These are phyloP conservation scores for Coregonus sp. DNA, from an alignment of 2,797 vertebrate genomes.

Conservation along the genomic window DNA sequence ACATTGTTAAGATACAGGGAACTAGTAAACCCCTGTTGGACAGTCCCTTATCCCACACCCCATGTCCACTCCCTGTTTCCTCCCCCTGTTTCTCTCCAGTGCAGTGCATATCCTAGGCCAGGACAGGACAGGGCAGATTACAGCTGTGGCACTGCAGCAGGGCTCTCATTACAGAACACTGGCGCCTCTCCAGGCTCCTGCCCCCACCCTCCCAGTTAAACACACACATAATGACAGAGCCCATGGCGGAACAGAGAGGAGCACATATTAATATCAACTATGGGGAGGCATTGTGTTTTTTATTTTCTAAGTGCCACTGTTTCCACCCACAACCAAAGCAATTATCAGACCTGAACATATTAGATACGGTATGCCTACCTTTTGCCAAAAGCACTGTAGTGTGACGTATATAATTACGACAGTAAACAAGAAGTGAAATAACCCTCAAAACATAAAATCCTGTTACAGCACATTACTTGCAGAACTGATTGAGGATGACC, in stretches of 20 bases:
- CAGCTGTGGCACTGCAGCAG: neutral
- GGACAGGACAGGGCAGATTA: neutral
- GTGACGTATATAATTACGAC: neutral
- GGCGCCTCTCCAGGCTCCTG: constrained; percentile 20
- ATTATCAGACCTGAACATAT: neutral
- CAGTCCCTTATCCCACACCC: neutral
- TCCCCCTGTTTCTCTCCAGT: neutral
- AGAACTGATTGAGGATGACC: neutral
- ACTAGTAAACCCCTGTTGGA: neutral
- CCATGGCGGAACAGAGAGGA: constrained; percentile 18
- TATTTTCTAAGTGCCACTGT: neutral
- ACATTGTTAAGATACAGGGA: neutral
- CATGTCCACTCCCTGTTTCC: neutral
- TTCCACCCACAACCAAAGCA: neutral
- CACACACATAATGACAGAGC: constrained; percentile 55
- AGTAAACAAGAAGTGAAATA: neutral
- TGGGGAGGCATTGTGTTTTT: neutral
- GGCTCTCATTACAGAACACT: neutral
- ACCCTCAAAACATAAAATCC: neutral
- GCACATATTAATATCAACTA: neutral
- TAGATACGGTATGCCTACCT: neutral
- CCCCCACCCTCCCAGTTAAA: constrained; percentile 25
- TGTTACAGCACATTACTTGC: neutral
- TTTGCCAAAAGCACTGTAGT: neutral
- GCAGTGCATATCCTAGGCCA: neutral